Evolutionary conservation across 2,888 invertebrate genomes (phyloP).

Genomic region (Drosophila subsilvestris): DNA sequence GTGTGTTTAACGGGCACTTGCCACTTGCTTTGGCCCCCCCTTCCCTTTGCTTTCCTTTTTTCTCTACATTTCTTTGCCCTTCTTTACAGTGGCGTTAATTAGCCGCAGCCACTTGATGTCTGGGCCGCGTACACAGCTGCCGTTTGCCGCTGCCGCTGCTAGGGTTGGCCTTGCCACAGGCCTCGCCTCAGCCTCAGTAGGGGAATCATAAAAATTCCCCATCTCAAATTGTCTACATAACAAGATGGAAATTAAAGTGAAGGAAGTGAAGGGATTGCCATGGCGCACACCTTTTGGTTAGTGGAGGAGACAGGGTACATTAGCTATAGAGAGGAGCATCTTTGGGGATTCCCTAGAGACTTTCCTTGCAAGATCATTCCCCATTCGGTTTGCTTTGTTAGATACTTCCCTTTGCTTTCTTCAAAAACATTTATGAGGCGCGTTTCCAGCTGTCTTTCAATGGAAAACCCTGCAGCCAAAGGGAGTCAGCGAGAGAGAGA

Average conservation of each 20-base stretch:
- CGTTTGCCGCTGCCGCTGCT: conserved; percentile 66
- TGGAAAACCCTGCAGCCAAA: conserved; percentile 27
- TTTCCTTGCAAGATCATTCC: not conserved
- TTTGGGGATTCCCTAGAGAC: no score
- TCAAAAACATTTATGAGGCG: not conserved
- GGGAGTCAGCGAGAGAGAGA: not conserved
- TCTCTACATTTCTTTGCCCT: not conserved
- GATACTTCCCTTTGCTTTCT: not conserved
- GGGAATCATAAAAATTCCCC: conserved; percentile 23
- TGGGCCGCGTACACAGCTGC: conserved; percentile 17
- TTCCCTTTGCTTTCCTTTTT: not conserved
- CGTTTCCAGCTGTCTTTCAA: conserved; percentile 14
- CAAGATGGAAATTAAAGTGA: conserved; percentile 38
- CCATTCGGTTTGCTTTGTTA: not conserved
- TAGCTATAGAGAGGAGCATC: not conserved
- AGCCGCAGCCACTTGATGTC: conserved; percentile 74
- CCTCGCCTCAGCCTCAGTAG: conserved; percentile 3
- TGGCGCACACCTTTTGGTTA: conserved; percentile 27
- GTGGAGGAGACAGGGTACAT: not conserved
- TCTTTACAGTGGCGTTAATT: conserved; percentile 77
- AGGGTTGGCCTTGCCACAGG: conserved; percentile 24
- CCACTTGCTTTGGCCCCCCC: not conserved
- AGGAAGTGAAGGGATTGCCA: not conserved
- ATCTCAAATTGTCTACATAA: conserved; percentile 58
- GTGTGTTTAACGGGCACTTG: conserved; percentile 50